Conservation (phyloP, 2,888 invertebrate species). For the Anarsia innoxiella region DNA sequence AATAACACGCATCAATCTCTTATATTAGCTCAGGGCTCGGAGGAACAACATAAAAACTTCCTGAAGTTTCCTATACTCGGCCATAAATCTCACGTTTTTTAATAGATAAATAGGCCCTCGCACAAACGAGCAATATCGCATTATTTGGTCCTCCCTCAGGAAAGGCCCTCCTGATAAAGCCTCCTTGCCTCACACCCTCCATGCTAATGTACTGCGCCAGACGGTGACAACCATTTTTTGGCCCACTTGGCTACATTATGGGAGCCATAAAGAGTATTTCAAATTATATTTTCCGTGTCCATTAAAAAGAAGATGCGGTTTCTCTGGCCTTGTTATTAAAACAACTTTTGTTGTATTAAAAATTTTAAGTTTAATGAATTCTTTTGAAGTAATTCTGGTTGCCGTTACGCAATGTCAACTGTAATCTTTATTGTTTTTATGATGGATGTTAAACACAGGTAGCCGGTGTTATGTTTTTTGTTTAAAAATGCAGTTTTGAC, state of each 20-base stretch:
- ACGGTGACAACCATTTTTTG: conserved; percentile 76
- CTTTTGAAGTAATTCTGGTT: conserved; percentile 22
- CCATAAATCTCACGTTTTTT: conserved; percentile 71
- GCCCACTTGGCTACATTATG: conserved; percentile 74
- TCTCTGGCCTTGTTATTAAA: conserved; percentile 47
- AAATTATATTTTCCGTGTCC: conserved; percentile 72
- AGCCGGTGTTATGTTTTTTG: conserved; percentile 42
- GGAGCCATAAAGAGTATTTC: conserved; percentile 70
- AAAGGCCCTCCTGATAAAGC: conserved; percentile 74
- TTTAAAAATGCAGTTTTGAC: conserved; percentile 43
- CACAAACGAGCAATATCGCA: conserved; percentile 75
- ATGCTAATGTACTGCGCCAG: conserved; percentile 73
- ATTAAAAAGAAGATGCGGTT: conserved; percentile 67
- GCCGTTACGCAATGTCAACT: conserved; percentile 24
- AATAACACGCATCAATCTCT: conserved; percentile 65
- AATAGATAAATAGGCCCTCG: conserved; percentile 75
- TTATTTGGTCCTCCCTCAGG: conserved; percentile 74
- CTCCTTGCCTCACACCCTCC: conserved; percentile 71
- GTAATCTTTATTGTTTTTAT: conserved; percentile 24
- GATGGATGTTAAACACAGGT: conserved; percentile 43
- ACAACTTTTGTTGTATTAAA: conserved; percentile 33
- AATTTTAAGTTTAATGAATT: conserved; percentile 18
- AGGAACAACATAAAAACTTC: conserved; percentile 70
- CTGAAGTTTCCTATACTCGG: conserved; percentile 64
- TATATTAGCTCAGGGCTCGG: conserved; percentile 58